phyloP scores from a whole-genome alignment of 2,797 vertebrate genomes.

The Takifugu ocellatus region DNA sequence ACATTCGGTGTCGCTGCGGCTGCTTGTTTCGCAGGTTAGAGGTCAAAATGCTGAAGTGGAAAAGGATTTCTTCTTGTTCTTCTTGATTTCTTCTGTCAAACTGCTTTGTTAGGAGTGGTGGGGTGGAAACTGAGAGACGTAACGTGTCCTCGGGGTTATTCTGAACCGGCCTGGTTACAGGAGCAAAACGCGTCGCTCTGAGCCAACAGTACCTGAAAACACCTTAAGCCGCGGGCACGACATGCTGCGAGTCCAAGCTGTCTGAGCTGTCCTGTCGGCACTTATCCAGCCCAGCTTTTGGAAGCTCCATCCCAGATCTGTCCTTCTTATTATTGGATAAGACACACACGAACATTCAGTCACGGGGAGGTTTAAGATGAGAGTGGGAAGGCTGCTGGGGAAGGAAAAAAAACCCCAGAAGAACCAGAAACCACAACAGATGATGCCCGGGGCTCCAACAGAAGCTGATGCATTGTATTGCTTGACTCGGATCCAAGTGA shows the following conservation, averaged over 20 bases:
- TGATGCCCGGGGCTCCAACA: neutral
- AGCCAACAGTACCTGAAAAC: slow-evolving; percentile 47
- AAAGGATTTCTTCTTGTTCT: neutral
- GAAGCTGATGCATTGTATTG: neutral
- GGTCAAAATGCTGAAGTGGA: neutral
- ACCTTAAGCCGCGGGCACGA: slow-evolving; percentile 16
- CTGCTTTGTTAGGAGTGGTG: slow-evolving; percentile 5
- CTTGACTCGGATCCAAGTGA: neutral
- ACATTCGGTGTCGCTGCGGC: no score
- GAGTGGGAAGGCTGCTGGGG: slow-evolving; percentile 19
- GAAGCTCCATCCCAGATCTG: slow-evolving; percentile 53
- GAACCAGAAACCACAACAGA: slow-evolving; percentile 5
- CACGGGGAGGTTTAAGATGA: slow-evolving; percentile 40
- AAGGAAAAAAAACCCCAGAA: slow-evolving; percentile 4
- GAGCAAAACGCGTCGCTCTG: slow-evolving; percentile 27
- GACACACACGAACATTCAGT: slow-evolving; percentile 17
- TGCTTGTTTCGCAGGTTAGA: no score
- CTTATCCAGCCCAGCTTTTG: slow-evolving; percentile 32
- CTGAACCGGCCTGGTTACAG: slow-evolving; percentile 40
- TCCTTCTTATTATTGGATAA: slow-evolving; percentile 46
- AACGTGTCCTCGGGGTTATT: slow-evolving; percentile 21
- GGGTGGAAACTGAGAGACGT: slow-evolving; percentile 23
- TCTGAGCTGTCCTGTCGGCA: slow-evolving; percentile 54
- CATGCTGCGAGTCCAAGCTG: slow-evolving; percentile 39
- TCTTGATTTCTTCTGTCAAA: neutral